A percentile compares a stretch with the other conserved stretches of the same genome.
Evolutionary conservation across 2,888 invertebrate species (phyloP).

Genomic region (Hirtodrosophila histrioides): DNA sequence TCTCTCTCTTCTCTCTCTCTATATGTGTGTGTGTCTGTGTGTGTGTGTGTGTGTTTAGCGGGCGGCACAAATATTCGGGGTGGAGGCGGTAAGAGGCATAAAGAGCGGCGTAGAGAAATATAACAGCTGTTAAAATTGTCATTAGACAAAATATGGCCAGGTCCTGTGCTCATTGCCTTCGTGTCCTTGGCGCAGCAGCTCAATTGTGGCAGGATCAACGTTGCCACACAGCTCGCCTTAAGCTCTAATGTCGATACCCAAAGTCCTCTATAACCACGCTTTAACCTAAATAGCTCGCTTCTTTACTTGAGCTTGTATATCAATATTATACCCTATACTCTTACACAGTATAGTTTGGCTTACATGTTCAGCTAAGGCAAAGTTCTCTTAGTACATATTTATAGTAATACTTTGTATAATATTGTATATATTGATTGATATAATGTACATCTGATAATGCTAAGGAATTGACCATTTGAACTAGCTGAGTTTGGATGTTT

Average conservation of each 20-base stretch:
- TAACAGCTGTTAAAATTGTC: conserved; percentile 76
- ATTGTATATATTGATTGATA: too few relatives aligned
- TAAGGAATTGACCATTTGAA: too few relatives aligned
- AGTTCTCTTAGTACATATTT: too few relatives aligned
- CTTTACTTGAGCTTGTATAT: too few relatives aligned
- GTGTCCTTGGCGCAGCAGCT: conserved; percentile 13
- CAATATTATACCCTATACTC: too few relatives aligned
- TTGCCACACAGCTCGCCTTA: neutral
- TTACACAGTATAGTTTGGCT: too few relatives aligned
- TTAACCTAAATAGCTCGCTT: too few relatives aligned
- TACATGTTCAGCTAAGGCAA: too few relatives aligned
- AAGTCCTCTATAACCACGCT: too few relatives aligned
- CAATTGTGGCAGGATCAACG: neutral
- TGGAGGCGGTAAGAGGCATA: conserved; percentile 19
- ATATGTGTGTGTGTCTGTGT: conserved; percentile 31
- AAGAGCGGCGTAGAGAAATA: conserved; percentile 59
- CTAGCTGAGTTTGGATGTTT: too few relatives aligned
- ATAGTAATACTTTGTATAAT: too few relatives aligned
- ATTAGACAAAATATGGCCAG: conserved; percentile 69
- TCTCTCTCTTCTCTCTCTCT: neutral
- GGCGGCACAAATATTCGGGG: conserved; percentile 4
- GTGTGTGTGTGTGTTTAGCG: conserved; percentile 7
- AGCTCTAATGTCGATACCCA: conserved; percentile 6
- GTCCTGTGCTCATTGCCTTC: conserved; percentile 21
- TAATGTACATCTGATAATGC: too few relatives aligned